Evolutionary conservation across 2,888 invertebrate species (phyloP).

Genomic region (Tanytarsus gracilentus): DNA sequence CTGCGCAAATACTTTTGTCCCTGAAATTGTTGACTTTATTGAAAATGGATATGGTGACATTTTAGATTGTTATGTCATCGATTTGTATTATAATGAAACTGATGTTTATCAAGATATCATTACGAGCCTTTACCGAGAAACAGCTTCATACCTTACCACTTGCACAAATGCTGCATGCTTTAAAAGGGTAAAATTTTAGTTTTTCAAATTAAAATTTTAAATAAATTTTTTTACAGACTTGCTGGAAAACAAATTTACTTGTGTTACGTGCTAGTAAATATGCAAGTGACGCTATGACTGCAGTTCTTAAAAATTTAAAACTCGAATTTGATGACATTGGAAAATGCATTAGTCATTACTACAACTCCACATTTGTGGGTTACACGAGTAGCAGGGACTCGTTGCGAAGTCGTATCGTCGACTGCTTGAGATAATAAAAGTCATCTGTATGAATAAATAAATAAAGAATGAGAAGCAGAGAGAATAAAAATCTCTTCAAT

Average conservation of each 20-base stretch:
- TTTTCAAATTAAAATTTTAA: neutral
- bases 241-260: neutral
- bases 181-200: neutral
- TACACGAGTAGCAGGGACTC: too few relatives aligned
- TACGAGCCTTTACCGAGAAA: neutral
- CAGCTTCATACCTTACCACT: neutral
- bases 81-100: neutral
- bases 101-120: neutral
- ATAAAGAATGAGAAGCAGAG: too few relatives aligned
- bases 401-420: too few relatives aligned
- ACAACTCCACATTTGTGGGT: too few relatives aligned
- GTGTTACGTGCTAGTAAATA: too few relatives aligned
- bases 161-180: neutral
- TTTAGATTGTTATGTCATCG: neutral
- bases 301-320: too few relatives aligned
- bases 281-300: neutral
- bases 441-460: too few relatives aligned
- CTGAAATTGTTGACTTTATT: neutral
- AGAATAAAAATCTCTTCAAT: neutral
- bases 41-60: neutral
- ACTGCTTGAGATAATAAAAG: too few relatives aligned
- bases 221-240: neutral
- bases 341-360: too few relatives aligned
- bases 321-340: too few relatives aligned
- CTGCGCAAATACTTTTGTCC: neutral